phyloP scores from a whole-genome alignment of 2,888 invertebrate species.

The Microdon myrmicae region DNA sequence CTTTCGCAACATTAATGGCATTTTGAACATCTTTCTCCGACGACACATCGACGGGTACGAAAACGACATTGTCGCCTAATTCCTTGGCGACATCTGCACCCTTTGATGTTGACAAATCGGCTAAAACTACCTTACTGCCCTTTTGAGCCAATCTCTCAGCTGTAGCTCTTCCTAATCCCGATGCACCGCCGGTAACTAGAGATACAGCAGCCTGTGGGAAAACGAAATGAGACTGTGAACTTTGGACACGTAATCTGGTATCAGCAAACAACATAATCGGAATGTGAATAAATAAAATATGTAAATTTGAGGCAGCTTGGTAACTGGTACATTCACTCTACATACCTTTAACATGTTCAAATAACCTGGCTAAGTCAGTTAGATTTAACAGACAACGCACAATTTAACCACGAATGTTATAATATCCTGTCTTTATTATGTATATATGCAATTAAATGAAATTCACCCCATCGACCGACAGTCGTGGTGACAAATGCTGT shows the following conservation, averaged over 20 bases:
- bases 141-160: slow-evolving; percentile 84
- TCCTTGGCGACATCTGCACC: slow-evolving; percentile 81
- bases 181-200: slow-evolving; percentile 96
- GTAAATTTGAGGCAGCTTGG: no score
- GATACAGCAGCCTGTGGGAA: slow-evolving; percentile 80
- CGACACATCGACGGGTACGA: slow-evolving; percentile 87
- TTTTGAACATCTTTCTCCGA: slow-evolving; percentile 82
- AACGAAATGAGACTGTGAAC: slow-evolving; percentile 17
- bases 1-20: slow-evolving; percentile 77
- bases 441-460: no score
- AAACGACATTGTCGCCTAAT: slow-evolving; percentile 78
- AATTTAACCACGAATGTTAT: no score
- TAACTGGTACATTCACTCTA: no score
- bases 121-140: slow-evolving; percentile 88
- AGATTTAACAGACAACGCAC: no score
- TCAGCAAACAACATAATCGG: background rate
- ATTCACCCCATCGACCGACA: no score
- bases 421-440: no score
- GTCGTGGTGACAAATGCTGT: no score
- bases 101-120: slow-evolving; percentile 86
- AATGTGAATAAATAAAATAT: no score
- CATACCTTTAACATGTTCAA: no score
- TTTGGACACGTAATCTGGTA: slow-evolving; percentile 21
- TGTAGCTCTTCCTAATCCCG: slow-evolving; percentile 90
- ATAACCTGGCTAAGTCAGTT: no score